These are phyloP conservation scores for Pagrus major DNA, from an alignment of 2,113 vertebrate genomes.

Conservation along the genomic window DNA sequence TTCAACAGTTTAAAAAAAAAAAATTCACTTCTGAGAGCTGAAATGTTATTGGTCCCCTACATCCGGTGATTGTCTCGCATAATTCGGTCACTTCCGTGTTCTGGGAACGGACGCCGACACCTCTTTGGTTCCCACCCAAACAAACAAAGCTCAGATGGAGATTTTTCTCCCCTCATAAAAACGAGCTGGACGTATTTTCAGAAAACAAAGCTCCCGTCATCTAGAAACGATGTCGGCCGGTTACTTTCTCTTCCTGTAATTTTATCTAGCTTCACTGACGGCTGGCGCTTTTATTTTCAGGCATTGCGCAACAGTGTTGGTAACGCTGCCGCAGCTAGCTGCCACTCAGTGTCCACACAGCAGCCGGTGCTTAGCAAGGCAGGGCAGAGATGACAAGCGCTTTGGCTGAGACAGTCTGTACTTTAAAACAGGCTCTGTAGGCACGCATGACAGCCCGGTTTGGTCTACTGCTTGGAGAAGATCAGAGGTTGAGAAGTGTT, in stretches of 20 bases:
- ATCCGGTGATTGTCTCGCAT: slow-evolving; percentile 46
- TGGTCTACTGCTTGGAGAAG: not conserved
- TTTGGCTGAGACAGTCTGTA: not conserved
- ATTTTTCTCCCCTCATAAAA: not conserved
- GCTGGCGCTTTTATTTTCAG: not conserved
- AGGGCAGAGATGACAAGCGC: slow-evolving; percentile 54
- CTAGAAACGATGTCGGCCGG: not conserved
- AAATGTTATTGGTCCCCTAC: not conserved
- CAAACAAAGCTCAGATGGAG: slow-evolving; percentile 61
- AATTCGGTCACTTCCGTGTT: slow-evolving; percentile 38
- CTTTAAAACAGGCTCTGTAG: not conserved
- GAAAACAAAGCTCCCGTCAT: not conserved
- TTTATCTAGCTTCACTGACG: too few relatives aligned
- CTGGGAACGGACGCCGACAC: slow-evolving; percentile 24
- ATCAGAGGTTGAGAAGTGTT: slow-evolving; percentile 21
- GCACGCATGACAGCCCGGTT: not conserved
- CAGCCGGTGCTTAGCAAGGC: slow-evolving; percentile 11
- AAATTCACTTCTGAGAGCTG: too few relatives aligned
- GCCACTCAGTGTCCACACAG: not conserved
- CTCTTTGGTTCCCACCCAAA: slow-evolving; percentile 63
- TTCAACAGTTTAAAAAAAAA: too few relatives aligned
- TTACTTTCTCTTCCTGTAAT: not conserved
- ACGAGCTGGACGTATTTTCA: not conserved
- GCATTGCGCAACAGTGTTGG: slow-evolving; percentile 65
- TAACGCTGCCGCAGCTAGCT: slow-evolving; percentile 7